Base-by-base conservation (phyloP, 2,888 invertebrate genomes). In the Agrochola lota region DNA sequence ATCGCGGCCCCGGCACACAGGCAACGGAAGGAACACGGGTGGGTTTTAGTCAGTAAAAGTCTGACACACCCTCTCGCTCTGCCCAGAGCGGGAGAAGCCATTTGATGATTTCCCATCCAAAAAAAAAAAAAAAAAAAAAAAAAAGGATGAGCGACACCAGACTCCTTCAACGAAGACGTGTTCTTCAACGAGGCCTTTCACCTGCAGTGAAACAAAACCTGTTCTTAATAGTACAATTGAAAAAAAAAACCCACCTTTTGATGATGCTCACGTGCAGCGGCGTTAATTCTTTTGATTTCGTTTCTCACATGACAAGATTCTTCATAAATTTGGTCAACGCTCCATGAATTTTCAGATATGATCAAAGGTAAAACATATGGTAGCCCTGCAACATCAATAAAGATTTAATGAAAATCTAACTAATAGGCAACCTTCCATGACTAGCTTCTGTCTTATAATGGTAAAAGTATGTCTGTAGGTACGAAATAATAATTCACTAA, bases 241-340 rank as follows among this genome's bases (percentile, higher is more conserved):
- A n/a, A 17, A 35, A n/a, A 40, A 20, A 8, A 8, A 3, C 35
- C 5, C 12, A 94, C 96, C 91, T 91, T 90, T 43, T 89, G 74
- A 82, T 94, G 94, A 4, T 92, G 89, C 57, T 86, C 82, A 82
- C 89, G 90, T 2, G 87, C 93, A 55, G 88, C 84, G 83, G 91
- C 90, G 83, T 95, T 96, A 23, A 95, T 93, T 83, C 93, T 92
- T 83, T 93, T 94, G 11, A 96, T 92, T 90, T 96, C 96, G 59
- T 91, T 92, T 85, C 90, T 92, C n/a, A 96, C 87, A 84, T 95
- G 92, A 15, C 88, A 83, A 49, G 90, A 89, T 9, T 94, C 90
- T 82, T 90, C 88, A 57, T 89, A 95, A 12, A 83, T 83, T 43
- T 80, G 87, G 74, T 92, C 89, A 0, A 95, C 89, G 55, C 59